Evolutionary conservation across 2,113 vertebrate species (phyloP), one percentile per base, ranked within the genome.

Genomic region (Calidris pugnax): DNA sequence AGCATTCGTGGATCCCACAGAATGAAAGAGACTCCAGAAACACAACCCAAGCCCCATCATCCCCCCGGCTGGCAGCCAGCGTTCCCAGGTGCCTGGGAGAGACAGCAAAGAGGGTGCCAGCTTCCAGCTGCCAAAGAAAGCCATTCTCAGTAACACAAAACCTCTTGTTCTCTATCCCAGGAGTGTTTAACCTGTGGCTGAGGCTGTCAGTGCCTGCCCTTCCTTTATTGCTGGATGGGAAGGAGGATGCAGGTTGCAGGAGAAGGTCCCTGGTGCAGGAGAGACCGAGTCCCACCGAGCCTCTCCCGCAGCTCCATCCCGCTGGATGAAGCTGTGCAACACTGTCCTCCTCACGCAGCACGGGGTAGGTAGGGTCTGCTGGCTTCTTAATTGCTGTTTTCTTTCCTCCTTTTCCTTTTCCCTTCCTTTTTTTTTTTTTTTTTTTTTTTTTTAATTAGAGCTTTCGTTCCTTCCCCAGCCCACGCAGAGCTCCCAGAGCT

Each of bases 401-500:
- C 60, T 59, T 85, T 67, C n/a, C 50, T 76, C n/a, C n/a, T 76
- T 83, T 86, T 48, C 20, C 18, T 26, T 57, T 35, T 48, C 47
- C 47, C 47, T 48, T 48, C 47, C 7, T 47, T 35, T 39, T 35
- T 21, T 50, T 73, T 56, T 20, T 79, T 68, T 64, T 9, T 11
- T 28, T 55, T 11, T 16, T 33, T 27, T 26, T 63, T 47, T 89
- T 87, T 59, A 95, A 95, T 95, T 93, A 90, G 51, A 47, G 74
- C 64, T 90, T 92, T 85, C 33, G 2, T 62, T 83, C 94, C 48
- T 50, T 72, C 57, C 68, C 35, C 85, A 96, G 82, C 89, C 94
- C 94, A 95, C 96, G 53, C 75, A 80, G 45, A 63, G 60, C 82
- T 95, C 87, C 86, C 82, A 67, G 79, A 57, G 80, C 89, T 75